Percentiles rank a stretch among this genome's conserved stretches.
Evolutionary conservation across 2,113 vertebrate genomes (phyloP).

Genomic region (Gambusia affinis): DNA sequence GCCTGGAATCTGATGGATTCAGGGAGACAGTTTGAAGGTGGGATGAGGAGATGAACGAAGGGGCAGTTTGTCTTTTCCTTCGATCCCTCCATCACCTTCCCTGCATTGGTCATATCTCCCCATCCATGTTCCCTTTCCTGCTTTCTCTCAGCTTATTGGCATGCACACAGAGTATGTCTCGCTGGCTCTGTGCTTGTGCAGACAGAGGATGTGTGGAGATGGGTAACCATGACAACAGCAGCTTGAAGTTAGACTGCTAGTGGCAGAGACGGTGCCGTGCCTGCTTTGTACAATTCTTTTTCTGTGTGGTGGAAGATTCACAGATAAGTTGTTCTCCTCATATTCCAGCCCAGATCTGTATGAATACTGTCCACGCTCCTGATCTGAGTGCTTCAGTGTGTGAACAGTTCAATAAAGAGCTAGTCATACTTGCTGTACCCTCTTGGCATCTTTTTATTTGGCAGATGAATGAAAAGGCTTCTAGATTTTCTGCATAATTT

Average conservation of each 20-base stretch:
- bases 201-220: slow-evolving; percentile 39
- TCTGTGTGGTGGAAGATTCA: slow-evolving; percentile 8
- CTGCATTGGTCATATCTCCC: slow-evolving; percentile 7
- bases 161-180: slow-evolving; percentile 17
- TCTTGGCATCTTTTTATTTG: too few relatives aligned
- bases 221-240: slow-evolving; percentile 73
- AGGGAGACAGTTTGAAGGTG: slow-evolving; percentile 4
- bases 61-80: slow-evolving; percentile 10
- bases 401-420: too few relatives aligned
- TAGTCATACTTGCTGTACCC: too few relatives aligned
- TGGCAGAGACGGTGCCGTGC: slow-evolving; percentile 23
- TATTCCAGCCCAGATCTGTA: not conserved
- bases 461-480: too few relatives aligned
- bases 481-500: too few relatives aligned
- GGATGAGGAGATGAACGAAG: slow-evolving; percentile 14
- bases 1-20: not conserved
- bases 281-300: slow-evolving; percentile 16
- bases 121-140: not conserved
- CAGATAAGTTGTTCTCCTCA: not conserved
- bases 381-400: too few relatives aligned
- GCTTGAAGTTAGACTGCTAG: slow-evolving; percentile 41
- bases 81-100: not conserved
- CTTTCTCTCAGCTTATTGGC: slow-evolving; percentile 8
- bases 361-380: too few relatives aligned
- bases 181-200: not conserved